These are phyloP conservation scores for Dryas iulia DNA, from an alignment of 1,140 invertebrate genomes.

Conservation along the genomic window DNA sequence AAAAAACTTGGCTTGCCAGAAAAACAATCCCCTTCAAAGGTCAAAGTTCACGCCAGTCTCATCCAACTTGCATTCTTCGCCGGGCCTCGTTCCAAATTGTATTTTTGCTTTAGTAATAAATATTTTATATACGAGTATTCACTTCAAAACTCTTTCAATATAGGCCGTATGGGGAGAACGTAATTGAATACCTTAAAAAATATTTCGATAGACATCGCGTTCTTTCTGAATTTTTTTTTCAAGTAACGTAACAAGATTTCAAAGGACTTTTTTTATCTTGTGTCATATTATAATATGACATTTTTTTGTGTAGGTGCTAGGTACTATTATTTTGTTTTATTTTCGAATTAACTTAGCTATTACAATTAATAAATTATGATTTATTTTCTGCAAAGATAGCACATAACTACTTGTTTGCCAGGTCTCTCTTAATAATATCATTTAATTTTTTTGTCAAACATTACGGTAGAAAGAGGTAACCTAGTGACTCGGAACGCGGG, in stretches of 20 bases:
- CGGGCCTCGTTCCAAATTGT: not conserved
- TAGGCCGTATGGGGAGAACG: not conserved
- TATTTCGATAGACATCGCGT: not conserved
- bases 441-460: too few relatives aligned
- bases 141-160: not conserved
- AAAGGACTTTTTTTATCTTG: too few relatives aligned
- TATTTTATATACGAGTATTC: not conserved
- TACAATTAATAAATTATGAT: too few relatives aligned
- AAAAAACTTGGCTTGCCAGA: not conserved
- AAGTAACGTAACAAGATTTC: not conserved
- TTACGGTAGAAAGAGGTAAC: too few relatives aligned
- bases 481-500: too few relatives aligned
- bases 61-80: not conserved
- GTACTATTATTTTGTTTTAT: too few relatives aligned
- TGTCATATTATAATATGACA: too few relatives aligned
- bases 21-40: not conserved
- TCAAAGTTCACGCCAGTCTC: not conserved
- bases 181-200: not conserved
- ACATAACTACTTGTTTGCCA: too few relatives aligned
- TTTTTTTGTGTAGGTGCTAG: too few relatives aligned
- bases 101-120: not conserved
- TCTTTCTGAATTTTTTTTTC: not conserved
- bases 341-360: too few relatives aligned
- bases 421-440: too few relatives aligned
- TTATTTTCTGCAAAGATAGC: too few relatives aligned